A percentile compares a stretch with the other conserved stretches of the same genome.
Evolutionary conservation across 2,797 vertebrate genomes (phyloP).

Genomic region (Coracias cyanogaster): DNA sequence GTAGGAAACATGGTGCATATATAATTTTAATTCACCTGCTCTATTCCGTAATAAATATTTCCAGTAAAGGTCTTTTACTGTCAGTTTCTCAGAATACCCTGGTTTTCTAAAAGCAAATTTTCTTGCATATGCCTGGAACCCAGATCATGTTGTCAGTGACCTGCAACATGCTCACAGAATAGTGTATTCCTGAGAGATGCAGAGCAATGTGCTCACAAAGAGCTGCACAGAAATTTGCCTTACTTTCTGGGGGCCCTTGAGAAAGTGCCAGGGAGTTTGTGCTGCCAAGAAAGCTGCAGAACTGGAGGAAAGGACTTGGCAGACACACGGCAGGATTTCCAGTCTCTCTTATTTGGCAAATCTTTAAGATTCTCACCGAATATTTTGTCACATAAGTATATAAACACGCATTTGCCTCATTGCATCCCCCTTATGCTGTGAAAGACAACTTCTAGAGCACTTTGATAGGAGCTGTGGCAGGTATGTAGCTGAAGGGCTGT

Average conservation of each 20-base stretch:
- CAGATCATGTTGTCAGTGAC: background rate
- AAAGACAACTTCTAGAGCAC: background rate
- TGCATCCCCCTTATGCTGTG: background rate
- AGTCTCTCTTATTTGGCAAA: background rate
- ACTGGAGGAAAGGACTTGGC: background rate
- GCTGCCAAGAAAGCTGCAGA: background rate
- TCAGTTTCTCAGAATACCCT: background rate
- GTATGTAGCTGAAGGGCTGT: background rate
- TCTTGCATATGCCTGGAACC: background rate
- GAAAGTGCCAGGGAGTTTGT: background rate
- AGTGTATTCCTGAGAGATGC: background rate
- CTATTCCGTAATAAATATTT: background rate
- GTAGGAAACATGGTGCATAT: background rate
- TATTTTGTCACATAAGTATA: background rate
- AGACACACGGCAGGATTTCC: background rate
- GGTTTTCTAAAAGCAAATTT: background rate
- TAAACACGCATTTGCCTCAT: background rate
- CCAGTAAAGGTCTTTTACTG: background rate
- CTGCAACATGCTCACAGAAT: background rate
- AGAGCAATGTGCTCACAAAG: background rate
- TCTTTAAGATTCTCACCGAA: background rate
- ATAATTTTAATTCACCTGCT: background rate
- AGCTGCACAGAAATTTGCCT: background rate
- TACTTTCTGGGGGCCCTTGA: rapidly evolving
- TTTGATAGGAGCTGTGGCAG: background rate